Conservation (phyloP, 2,797 vertebrate genomes). For the Oceanodroma leucorhoa region DNA sequence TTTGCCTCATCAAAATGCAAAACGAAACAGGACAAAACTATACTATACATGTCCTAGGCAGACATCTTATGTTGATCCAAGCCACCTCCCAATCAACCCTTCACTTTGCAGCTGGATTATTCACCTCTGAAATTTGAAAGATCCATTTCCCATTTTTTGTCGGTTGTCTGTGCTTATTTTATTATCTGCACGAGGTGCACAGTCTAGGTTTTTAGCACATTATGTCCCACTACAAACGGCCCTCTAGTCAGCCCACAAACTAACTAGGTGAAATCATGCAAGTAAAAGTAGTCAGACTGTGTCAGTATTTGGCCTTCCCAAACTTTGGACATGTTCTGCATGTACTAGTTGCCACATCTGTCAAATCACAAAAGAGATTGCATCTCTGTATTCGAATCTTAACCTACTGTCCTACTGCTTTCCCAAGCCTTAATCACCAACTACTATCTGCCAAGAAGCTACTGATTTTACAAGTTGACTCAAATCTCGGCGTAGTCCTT, state of each 20-base stretch:
- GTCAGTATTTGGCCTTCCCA: background rate
- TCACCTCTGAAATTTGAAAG: background rate
- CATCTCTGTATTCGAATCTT: background rate
- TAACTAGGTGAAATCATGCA: background rate
- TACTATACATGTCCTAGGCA: background rate
- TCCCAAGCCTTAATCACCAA: background rate
- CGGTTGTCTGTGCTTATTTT: background rate
- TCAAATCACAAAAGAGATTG: background rate
- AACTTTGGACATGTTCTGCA: background rate
- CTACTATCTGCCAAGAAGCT: background rate
- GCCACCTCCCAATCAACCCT: background rate
- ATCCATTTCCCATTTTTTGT: background rate
- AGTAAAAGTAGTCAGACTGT: background rate
- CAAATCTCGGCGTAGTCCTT: background rate
- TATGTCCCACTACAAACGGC: background rate
- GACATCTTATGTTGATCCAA: background rate
- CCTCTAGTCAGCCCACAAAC: background rate
- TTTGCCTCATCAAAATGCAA: background rate
- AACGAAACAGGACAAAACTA: background rate
- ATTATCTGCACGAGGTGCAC: background rate
- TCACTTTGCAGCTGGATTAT: background rate
- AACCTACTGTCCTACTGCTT: background rate
- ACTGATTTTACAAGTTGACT: background rate
- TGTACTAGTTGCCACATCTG: background rate
- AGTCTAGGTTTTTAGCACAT: background rate